Conservation (phyloP, 1,140 invertebrate genomes). For the Anadara kagoshimensis region DNA sequence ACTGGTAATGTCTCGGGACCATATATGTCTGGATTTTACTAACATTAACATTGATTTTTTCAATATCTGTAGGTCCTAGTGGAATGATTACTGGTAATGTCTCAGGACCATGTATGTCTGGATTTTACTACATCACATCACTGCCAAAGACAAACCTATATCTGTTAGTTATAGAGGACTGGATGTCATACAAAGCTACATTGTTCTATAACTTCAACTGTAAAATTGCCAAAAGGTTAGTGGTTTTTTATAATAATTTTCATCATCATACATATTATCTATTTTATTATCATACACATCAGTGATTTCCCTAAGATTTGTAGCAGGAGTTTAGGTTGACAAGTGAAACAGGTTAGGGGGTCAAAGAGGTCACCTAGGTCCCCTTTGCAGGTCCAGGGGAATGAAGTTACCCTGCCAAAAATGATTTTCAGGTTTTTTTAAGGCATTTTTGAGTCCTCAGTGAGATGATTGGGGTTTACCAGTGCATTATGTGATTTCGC, state of each 20-base stretch:
- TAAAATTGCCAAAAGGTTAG: constrained; percentile 72
- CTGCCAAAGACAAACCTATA: constrained; percentile 74
- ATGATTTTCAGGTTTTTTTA: too few species aligned
- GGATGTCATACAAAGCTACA: constrained; percentile 64
- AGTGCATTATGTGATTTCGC: too few species aligned
- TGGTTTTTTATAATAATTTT: background rate
- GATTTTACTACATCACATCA: constrained; percentile 74
- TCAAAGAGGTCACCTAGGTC: background rate
- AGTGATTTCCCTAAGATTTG: background rate
- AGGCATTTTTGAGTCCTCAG: too few species aligned
- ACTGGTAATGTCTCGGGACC: constrained; percentile 75
- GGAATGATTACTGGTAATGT: constrained; percentile 75
- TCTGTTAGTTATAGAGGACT: constrained; percentile 75
- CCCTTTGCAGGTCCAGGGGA: background rate
- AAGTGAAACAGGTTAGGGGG: background rate
- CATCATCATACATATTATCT: background rate
- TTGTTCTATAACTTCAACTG: constrained; percentile 76
- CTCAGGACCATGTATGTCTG: constrained; percentile 75
- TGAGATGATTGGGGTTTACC: too few species aligned
- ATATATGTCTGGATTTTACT: constrained; percentile 75
- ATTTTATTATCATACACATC: background rate
- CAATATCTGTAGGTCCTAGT: constrained; percentile 63
- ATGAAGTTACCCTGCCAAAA: background rate
- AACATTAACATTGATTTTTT: constrained; percentile 30
- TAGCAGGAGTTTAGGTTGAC: background rate